These are phyloP conservation scores for Priocnemis perturbator DNA, from an alignment of 2,888 invertebrate genomes.

Conservation along the genomic window DNA sequence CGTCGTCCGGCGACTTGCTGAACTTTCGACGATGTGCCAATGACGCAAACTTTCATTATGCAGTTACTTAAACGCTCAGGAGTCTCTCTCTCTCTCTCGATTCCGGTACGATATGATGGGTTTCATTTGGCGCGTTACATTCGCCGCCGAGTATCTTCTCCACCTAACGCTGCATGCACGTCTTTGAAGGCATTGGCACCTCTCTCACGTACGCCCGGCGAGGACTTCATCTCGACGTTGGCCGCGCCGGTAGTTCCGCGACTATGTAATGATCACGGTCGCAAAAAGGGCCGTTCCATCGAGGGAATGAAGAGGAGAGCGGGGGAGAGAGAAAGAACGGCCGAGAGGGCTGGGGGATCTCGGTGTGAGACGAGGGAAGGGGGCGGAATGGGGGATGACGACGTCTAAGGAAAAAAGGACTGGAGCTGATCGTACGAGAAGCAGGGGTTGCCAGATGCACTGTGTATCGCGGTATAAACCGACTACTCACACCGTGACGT, in stretches of 20 bases:
- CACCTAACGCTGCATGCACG: constrained; percentile 25
- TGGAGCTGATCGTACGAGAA: constrained; percentile 36
- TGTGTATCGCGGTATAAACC: constrained; percentile 63
- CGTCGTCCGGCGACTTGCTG: constrained; percentile 38
- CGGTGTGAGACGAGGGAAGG: constrained; percentile 1
- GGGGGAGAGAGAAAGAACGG: constrained; percentile 24
- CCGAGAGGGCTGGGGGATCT: constrained; percentile 18
- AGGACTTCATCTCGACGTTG: constrained; percentile 45
- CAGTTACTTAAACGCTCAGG: constrained; percentile 58
- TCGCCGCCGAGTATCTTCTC: constrained; percentile 22
- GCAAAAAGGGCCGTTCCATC: constrained; percentile 37
- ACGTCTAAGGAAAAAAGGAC: constrained; percentile 15
- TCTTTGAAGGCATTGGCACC: constrained; percentile 44
- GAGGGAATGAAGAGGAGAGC: constrained; percentile 10
- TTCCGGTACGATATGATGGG: constrained; percentile 17
- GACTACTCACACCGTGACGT: constrained; percentile 64
- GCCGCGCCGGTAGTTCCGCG: constrained; percentile 22
- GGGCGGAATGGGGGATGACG: constrained; percentile 9
- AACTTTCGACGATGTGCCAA: constrained; percentile 48
- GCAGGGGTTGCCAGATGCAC: constrained; percentile 58
- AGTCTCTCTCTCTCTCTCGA: constrained; percentile 23
- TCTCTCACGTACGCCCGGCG: constrained; percentile 41
- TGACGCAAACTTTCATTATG: constrained; percentile 54
- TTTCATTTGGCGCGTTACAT: constrained; percentile 38
- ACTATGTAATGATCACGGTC: constrained; percentile 39